A percentile compares a stretch with the other conserved stretches of the same genome.
Conservation (phyloP, 2,797 vertebrate species). For the Bufotes viridis region DNA sequence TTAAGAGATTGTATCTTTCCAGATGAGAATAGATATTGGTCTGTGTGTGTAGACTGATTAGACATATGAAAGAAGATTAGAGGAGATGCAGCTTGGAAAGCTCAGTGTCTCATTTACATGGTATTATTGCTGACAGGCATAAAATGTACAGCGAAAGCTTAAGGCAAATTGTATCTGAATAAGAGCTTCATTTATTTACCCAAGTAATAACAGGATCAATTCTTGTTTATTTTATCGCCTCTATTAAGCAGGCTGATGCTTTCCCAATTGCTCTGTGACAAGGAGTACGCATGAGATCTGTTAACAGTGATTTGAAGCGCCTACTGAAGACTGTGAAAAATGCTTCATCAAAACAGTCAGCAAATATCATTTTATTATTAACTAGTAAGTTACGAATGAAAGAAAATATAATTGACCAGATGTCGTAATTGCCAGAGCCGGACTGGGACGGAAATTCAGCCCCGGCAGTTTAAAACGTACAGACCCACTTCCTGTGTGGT, state of each 20-base stretch:
- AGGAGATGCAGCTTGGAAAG: constrained; percentile 73
- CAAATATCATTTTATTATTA: background rate
- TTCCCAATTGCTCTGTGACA: constrained; percentile 73
- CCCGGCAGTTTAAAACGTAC: too few species aligned
- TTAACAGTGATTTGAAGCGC: constrained; percentile 47
- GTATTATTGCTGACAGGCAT: constrained; percentile 79
- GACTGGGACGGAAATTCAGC: too few species aligned
- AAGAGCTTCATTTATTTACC: constrained; percentile 82
- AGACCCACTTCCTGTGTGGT: too few species aligned
- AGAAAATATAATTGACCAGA: background rate
- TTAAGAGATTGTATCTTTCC: constrained; percentile 95
- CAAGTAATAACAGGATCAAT: constrained; percentile 80
- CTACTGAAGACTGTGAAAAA: constrained; percentile 9
- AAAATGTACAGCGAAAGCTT: constrained; percentile 73
- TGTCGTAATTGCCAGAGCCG: too few species aligned
- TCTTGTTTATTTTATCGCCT: constrained; percentile 79
- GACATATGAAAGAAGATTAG: constrained; percentile 95
- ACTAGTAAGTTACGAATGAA: background rate
- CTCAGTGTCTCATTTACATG: constrained; percentile 84
- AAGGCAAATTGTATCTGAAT: constrained; percentile 80
- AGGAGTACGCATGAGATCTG: constrained; percentile 65
- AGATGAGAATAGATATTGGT: constrained; percentile 99
- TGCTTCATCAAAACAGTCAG: background rate
- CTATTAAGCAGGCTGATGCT: constrained; percentile 74
- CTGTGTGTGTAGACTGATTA: constrained; percentile 93